Base-by-base conservation (phyloP, 1,140 invertebrate species). In the Macrosteles quadrilineatus region DNA sequence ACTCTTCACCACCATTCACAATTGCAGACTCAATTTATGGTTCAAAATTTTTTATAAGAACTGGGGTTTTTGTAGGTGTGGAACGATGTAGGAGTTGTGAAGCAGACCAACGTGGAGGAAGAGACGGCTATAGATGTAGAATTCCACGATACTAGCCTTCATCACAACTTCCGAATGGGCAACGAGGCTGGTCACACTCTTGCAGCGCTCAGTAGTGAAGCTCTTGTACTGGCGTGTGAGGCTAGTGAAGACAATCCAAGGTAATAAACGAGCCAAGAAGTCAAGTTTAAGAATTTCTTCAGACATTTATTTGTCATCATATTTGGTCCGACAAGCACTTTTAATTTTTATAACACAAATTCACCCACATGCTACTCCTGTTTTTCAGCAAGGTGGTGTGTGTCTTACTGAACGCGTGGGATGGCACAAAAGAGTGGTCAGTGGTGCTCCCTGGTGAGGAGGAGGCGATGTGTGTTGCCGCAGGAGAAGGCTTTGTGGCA, bases 111-210 rank as follows among this genome's bases (percentile, higher is more conserved):
- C 1, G 84, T 84, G 11, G 90, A 87, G 68, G 85, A 90, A 68
- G 88, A 91, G 19, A 89, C 89, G 32, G 90, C 88, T 21, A 96
- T 99, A 69, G 95, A 98, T 80, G 90, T 98, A 11, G 95, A 98
- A 78, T 99, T 98, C 82, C 95, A 98, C 76, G 94, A 98, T 82
- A 86, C 90, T 0, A 85, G 88, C n/a, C 81, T 92, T 40, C 95
- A 98, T 82, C 95, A 97, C 81, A 87, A 92, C 4, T 88, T 98
- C 76, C 92, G 97, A 79, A 85, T 98, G 29, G 88, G 87, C 73
- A 98, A 98, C 83, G 88, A 90, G 76, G 81, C 89, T 6, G 86
- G 87, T 73, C 90, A 92, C 77, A 91, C 88, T 14, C 88, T 98
- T 85, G 96, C 93, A 27, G 89, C 91, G 50, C 77, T 99, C 50